These are phyloP conservation scores for Furcula furcula DNA, from an alignment of 2,888 invertebrate species.

Conservation along the genomic window DNA sequence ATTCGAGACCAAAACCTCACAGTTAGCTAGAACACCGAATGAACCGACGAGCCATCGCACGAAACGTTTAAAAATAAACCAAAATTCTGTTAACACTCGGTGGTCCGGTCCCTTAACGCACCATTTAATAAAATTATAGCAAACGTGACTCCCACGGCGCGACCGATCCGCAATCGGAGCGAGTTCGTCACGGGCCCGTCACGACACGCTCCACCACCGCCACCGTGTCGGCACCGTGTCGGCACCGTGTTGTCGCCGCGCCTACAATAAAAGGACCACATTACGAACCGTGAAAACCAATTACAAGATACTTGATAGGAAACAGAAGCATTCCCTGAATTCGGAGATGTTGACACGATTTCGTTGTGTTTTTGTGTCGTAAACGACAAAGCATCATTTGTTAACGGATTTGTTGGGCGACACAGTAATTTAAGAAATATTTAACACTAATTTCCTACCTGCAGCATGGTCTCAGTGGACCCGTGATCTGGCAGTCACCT, in stretches of 20 bases:
- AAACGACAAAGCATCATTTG: no score
- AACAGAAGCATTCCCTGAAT: constrained; percentile 1
- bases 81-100: constrained; percentile 2
- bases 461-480: no score
- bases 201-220: constrained; percentile 11
- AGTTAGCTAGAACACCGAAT: no score
- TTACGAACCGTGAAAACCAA: constrained; percentile 18
- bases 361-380: neutral
- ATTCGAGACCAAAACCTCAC: no score
- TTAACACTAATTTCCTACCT: no score
- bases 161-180: constrained; percentile 2
- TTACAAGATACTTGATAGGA: neutral
- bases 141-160: constrained; percentile 5
- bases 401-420: no score
- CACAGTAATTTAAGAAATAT: no score
- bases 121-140: constrained; percentile 1
- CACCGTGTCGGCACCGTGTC: constrained; percentile 2
- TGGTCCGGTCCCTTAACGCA: constrained; percentile 6
- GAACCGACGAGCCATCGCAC: no score
- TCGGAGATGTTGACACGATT: neutral
- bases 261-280: constrained; percentile 13
- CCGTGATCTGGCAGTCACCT: no score
- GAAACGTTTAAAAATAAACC: neutral
- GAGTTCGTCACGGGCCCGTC: constrained; percentile 7
- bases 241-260: neutral